Percentiles rank a stretch among this genome's conserved stretches.
Conservation (phyloP, 2,113 vertebrate species). For the Chloebia gouldiae region DNA sequence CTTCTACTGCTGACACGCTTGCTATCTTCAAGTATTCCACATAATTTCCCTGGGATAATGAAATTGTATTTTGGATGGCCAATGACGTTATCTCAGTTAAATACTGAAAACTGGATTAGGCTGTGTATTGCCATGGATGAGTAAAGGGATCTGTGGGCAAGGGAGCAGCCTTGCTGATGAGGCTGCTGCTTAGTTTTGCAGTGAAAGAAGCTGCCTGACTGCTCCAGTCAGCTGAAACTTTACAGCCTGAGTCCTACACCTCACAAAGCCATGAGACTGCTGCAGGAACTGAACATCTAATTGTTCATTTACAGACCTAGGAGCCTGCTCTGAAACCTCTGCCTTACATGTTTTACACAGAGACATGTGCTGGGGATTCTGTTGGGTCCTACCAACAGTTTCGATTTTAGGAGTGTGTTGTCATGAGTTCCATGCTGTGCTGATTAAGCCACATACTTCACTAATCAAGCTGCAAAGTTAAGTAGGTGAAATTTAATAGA, state of each 20-base stretch:
- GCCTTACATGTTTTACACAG: not conserved
- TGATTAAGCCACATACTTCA: constrained; percentile 70
- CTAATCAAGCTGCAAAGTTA: constrained; percentile 73
- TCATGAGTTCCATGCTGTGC: constrained; percentile 59
- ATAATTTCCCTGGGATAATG: not conserved
- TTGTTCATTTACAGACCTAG: not conserved
- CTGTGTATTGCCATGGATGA: not conserved
- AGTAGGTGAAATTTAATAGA: constrained; percentile 67
- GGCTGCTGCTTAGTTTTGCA: not conserved
- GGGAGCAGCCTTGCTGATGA: not conserved
- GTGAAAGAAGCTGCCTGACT: not conserved
- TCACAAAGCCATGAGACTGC: not conserved
- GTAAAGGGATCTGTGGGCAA: not conserved
- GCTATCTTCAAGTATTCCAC: not conserved
- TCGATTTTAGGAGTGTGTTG: constrained; percentile 49
- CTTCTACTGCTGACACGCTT: not conserved
- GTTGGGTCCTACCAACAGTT: constrained; percentile 3
- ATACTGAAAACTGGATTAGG: not conserved
- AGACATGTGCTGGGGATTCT: not conserved
- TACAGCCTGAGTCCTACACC: not conserved
- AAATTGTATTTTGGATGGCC: not conserved
- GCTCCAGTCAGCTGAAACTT: not conserved
- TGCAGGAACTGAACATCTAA: not conserved
- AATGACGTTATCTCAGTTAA: not conserved
- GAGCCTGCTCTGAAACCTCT: not conserved